A percentile compares a stretch with the other conserved stretches of the same genome.
These are phyloP conservation scores for Morpho deidamia DNA, from an alignment of 2,888 invertebrate species.

Conservation along the genomic window DNA sequence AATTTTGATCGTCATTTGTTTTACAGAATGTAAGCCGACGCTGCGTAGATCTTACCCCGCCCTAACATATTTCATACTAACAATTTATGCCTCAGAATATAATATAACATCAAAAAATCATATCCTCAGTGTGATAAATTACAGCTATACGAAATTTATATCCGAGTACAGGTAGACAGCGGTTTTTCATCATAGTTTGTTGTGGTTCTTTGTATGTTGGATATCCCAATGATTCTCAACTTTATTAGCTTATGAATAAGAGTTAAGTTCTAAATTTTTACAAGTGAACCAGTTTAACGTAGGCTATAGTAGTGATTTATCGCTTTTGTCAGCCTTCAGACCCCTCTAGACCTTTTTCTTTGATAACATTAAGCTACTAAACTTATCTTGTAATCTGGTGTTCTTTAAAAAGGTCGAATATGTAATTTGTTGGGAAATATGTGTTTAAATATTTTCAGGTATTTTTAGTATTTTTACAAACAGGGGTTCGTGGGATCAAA, in stretches of 20 bases:
- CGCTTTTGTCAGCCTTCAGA: constrained; percentile 19
- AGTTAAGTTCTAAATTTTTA: background rate
- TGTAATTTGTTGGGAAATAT: background rate
- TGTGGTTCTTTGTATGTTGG: background rate
- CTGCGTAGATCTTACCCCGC: too few species aligned
- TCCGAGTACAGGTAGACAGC: constrained; percentile 19
- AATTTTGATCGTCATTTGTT: too few species aligned
- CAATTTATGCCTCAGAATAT: constrained; percentile 13
- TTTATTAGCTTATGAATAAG: background rate
- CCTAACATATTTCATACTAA: constrained; percentile 2
- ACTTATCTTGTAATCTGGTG: constrained; percentile 8
- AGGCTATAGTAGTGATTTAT: constrained; percentile 19
- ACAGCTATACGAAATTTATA: constrained; percentile 20
- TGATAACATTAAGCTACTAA: constrained; percentile 18
- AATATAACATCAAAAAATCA: constrained; percentile 18
- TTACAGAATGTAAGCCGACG: too few species aligned
- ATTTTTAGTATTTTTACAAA: too few species aligned
- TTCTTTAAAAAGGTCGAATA: background rate
- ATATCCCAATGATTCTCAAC: background rate
- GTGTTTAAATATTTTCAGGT: too few species aligned
- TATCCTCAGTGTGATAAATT: constrained; percentile 21
- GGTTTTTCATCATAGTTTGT: constrained; percentile 20
- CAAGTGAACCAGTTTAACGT: constrained; percentile 2
- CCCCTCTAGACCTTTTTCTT: constrained; percentile 18
- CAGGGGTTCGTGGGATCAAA: too few species aligned